Evolutionary conservation across 2,113 vertebrate genomes (phyloP), one percentile per base, ranked within the genome.

Genomic region (Rallus limicola): DNA sequence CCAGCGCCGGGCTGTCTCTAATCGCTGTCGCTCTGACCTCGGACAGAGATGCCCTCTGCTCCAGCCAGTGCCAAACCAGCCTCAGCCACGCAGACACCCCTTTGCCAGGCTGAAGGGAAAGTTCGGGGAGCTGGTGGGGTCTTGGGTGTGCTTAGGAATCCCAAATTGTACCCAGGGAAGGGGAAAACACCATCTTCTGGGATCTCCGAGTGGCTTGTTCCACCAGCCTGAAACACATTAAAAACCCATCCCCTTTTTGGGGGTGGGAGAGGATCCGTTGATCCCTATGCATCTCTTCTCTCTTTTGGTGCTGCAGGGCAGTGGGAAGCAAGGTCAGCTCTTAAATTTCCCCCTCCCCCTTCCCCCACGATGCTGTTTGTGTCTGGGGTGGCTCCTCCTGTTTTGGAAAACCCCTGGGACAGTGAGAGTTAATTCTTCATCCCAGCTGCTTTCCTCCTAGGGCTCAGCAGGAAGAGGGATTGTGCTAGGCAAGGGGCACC

Each of bases 401-500:
- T 1, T 13, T 52, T 29, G 67, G 53, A 90, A 95, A 88, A 19
- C 75, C 24, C 38, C 48, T 68, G 89, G 85, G 91, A 55, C 13
- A 0, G 19, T 0, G 33, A 87, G 79, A 88, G 86, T 97, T 88
- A 95, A 93, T 89, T 80, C 58, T 56, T 63, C 58, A 68, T 94
- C 85, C 78, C 88, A 38, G 85, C 81, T 70, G 86, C 93, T 92
- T 79, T 82, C 62, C 84, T 94, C 88, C 52, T 31, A 20, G 25
- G 60, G 78, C 92, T 86, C 68, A 86, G 83, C 84, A 84, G 85
- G 77, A 91, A 95, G 84, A 93, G 81, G 71, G 95, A 92, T 91
- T 88, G 77, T 86, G 86, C 75, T 82, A 94, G 87, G 93, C 91
- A 59, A 95, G 96, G 78, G 94, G 95, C 94, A 95, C 83, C 60